Percentiles rank a stretch among this genome's conserved stretches.
phyloP scores from a whole-genome alignment of 2,797 vertebrate species.

The Microctenopoma steveboyesi region DNA sequence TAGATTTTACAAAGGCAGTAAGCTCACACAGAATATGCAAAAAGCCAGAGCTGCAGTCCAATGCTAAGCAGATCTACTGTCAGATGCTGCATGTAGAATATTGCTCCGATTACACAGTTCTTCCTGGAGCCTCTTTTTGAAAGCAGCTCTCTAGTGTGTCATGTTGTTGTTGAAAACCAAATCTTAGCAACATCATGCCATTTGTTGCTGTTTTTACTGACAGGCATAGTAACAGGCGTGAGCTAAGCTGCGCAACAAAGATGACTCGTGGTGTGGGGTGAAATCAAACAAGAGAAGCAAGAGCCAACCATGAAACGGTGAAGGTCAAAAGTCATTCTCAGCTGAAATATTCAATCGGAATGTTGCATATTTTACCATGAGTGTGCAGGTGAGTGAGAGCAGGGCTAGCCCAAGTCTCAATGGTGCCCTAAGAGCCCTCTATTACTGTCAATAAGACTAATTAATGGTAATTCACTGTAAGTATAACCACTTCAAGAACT shows the following conservation, averaged over 20 bases:
- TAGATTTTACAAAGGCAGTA: constrained; percentile 43
- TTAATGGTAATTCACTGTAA: no score
- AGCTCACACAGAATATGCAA: constrained; percentile 42
- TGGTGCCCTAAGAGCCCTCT: no score
- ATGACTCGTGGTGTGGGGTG: constrained; percentile 49
- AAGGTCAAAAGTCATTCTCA: constrained; percentile 5
- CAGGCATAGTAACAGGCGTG: constrained; percentile 11
- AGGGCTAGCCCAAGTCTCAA: no score
- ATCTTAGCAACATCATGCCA: constrained; percentile 55
- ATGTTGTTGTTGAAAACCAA: constrained; percentile 47
- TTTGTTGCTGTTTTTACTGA: constrained; percentile 65
- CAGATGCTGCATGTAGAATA: constrained; percentile 54
- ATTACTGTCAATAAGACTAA: no score
- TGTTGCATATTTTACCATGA: background rate
- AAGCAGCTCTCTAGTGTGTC: constrained; percentile 56
- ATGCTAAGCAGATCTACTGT: constrained; percentile 51
- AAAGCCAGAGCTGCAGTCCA: constrained; percentile 43
- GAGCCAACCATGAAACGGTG: constrained; percentile 10
- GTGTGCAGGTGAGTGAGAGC: background rate
- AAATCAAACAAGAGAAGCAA: constrained; percentile 39
- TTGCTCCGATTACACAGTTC: constrained; percentile 30
- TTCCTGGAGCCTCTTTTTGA: constrained; percentile 39
- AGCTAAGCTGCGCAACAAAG: constrained; percentile 9
- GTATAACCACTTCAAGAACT: no score
- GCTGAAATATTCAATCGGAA: constrained; percentile 20